Conservation (phyloP, 2,888 invertebrate genomes). For the Hartigia nigra region DNA sequence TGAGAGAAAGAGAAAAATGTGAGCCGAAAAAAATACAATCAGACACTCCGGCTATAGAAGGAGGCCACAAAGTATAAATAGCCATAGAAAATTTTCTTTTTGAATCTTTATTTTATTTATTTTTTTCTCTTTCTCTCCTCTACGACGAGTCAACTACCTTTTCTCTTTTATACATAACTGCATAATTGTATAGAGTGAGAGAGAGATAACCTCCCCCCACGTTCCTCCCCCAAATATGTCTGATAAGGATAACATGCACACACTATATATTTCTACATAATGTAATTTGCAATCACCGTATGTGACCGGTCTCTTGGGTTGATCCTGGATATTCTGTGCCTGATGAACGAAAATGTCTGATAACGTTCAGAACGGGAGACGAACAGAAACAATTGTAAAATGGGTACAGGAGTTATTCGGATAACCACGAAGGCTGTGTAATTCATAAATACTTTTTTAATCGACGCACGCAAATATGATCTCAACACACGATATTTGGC, state of each 20-base stretch:
- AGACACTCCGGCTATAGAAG: neutral
- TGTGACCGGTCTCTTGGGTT: neutral
- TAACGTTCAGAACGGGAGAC: neutral
- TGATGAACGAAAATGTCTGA: neutral
- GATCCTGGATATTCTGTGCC: neutral
- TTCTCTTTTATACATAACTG: neutral
- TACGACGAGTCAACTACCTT: neutral
- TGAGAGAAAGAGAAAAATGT: constrained; percentile 7
- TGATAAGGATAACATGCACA: constrained; percentile 10
- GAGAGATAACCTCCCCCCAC: neutral
- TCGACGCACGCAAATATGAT: constrained; percentile 52
- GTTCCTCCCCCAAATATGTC: neutral
- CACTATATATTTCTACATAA: constrained; percentile 31
- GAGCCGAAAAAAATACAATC: neutral
- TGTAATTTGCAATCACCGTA: constrained; percentile 17
- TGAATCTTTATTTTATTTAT: no score
- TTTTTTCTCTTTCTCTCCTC: neutral
- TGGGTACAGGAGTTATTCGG: neutral
- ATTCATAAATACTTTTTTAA: constrained; percentile 24
- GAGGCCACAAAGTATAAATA: constrained; percentile 12
- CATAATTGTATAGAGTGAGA: constrained; percentile 21
- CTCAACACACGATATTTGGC: constrained; percentile 54
- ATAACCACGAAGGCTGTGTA: neutral
- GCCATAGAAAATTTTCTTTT: constrained; percentile 10
- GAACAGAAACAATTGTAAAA: neutral